phyloP scores from a whole-genome alignment of 2,888 invertebrate genomes.

The Pollenia griseotomentosa region DNA sequence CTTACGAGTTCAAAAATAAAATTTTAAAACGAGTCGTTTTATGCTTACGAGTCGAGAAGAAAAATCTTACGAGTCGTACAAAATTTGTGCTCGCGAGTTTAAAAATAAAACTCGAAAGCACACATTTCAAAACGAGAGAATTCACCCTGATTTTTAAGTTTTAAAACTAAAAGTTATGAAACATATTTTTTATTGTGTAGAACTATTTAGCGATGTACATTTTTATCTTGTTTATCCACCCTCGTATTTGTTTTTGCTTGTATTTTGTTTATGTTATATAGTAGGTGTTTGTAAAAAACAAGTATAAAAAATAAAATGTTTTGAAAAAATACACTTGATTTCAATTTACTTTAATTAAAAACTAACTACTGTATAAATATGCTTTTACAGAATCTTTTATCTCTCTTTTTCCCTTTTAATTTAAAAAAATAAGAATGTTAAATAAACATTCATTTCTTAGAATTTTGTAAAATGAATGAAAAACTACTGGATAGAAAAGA shows the following conservation, averaged over 20 bases:
- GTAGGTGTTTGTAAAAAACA: neutral
- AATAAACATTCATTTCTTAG: neutral
- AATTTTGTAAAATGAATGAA: neutral
- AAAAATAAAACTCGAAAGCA: too few relatives aligned
- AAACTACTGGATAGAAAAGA: too few relatives aligned
- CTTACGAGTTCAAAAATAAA: too few relatives aligned
- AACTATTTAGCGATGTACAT: neutral
- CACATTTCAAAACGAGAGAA: too few relatives aligned
- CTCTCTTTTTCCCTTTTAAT: neutral
- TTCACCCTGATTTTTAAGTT: too few relatives aligned
- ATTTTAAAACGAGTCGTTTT: too few relatives aligned
- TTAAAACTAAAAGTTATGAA: too few relatives aligned
- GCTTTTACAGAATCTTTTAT: constrained; percentile 22
- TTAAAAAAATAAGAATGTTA: neutral
- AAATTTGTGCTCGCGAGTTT: too few relatives aligned
- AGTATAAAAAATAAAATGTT: constrained; percentile 22
- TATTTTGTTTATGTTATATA: neutral
- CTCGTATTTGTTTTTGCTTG: neutral
- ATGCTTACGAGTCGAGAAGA: too few relatives aligned
- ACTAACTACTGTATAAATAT: constrained; percentile 59
- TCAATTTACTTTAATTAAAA: constrained; percentile 69
- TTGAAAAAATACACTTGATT: constrained; percentile 34
- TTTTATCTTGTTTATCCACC: neutral
- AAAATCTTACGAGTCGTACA: too few relatives aligned
- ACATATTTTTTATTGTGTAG: too few relatives aligned